Conservation (phyloP, 2,113 vertebrate species). For the Vombatus ursinus region DNA sequence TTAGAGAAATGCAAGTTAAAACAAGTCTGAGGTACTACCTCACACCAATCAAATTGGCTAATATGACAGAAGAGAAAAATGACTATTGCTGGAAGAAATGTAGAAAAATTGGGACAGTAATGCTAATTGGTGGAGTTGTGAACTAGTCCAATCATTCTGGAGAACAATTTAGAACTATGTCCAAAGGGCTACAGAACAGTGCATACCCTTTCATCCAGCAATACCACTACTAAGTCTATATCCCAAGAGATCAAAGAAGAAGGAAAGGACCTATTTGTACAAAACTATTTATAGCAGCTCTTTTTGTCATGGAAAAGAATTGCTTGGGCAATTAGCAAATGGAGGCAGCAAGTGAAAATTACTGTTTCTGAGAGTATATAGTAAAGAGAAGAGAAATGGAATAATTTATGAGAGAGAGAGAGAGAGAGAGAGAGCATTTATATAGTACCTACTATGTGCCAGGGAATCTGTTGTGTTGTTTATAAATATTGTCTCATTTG, state of each 20-base stretch:
- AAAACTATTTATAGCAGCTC: neutral
- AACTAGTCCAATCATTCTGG: neutral
- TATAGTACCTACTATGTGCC: too few relatives aligned
- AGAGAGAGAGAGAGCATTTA: too few relatives aligned
- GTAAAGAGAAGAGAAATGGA: neutral
- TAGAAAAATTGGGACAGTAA: neutral
- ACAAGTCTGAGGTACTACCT: neutral
- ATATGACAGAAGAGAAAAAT: neutral
- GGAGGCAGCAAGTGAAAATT: neutral
- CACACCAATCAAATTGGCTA: neutral
- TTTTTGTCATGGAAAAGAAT: neutral
- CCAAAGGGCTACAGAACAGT: neutral
- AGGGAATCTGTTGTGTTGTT: too few relatives aligned
- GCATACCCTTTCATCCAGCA: neutral
- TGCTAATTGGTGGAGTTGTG: neutral
- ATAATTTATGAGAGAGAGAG: too few relatives aligned
- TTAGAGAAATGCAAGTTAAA: neutral
- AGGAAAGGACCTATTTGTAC: neutral
- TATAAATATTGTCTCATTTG: neutral
- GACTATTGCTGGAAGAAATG: neutral
- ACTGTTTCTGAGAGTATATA: neutral
- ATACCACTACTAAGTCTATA: neutral
- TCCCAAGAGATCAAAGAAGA: neutral
- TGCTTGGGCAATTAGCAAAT: neutral
- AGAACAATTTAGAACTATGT: too few relatives aligned